Evolutionary conservation across 2,113 vertebrate species (phyloP).

Genomic region (Pleuronectes platessa): DNA sequence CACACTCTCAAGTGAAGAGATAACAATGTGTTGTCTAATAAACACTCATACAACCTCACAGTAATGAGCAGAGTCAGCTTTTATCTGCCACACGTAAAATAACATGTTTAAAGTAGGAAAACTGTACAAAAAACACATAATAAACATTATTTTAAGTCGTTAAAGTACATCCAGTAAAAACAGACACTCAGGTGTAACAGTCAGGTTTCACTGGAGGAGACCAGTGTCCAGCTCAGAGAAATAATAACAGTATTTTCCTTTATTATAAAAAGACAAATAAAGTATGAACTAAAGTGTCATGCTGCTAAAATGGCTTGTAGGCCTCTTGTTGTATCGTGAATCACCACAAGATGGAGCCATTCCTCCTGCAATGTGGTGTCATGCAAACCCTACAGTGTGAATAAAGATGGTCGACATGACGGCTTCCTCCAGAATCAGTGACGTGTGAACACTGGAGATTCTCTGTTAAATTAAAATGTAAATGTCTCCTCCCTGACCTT

Average conservation of each 20-base stretch:
- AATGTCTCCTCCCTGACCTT: constrained; percentile 61
- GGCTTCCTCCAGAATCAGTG: too few relatives aligned
- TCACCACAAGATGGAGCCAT: constrained; percentile 33
- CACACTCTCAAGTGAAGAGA: too few relatives aligned
- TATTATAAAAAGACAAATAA: not conserved
- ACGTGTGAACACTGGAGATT: not conserved
- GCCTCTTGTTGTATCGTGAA: not conserved
- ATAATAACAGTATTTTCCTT: not conserved
- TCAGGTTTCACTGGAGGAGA: not conserved
- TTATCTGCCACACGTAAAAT: not conserved
- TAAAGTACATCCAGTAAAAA: not conserved
- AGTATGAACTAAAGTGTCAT: not conserved
- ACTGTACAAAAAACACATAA: not conserved
- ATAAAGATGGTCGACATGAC: not conserved
- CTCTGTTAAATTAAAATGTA: not conserved
- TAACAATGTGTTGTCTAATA: too few relatives aligned
- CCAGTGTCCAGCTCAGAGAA: not conserved
- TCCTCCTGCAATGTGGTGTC: not conserved
- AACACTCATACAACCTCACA: not conserved
- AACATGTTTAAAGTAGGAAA: not conserved
- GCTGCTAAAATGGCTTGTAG: not conserved
- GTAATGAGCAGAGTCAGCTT: not conserved
- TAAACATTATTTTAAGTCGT: not conserved
- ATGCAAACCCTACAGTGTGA: not conserved
- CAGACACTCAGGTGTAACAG: not conserved